Percentiles rank a stretch among this genome's conserved stretches.
These are phyloP conservation scores for Pelusios castaneus DNA, from an alignment of 2,113 vertebrate species.

Conservation along the genomic window DNA sequence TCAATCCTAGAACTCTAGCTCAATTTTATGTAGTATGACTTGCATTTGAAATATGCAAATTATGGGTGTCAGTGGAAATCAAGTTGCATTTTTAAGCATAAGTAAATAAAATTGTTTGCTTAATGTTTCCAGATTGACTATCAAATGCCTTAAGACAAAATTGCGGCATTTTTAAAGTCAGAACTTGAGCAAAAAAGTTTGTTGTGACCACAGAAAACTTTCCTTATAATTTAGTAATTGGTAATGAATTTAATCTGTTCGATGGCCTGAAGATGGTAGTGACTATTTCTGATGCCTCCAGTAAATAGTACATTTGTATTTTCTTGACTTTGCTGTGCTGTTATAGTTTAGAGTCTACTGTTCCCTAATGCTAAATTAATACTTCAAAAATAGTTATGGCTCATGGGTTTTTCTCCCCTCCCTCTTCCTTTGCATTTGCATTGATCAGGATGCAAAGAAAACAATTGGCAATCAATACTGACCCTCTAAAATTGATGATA, in stretches of 20 bases:
- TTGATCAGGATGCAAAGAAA: neutral
- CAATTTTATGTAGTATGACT: neutral
- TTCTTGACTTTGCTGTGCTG: neutral
- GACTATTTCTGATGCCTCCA: accelerated
- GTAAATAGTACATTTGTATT: accelerated
- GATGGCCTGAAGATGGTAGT: accelerated
- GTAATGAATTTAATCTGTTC: accelerated
- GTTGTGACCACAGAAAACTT: neutral
- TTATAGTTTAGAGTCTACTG: neutral
- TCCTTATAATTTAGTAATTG: accelerated
- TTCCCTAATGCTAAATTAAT: neutral
- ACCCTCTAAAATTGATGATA: neutral
- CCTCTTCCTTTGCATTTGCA: neutral
- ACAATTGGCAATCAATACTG: neutral
- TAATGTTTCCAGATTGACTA: neutral
- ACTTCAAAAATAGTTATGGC: neutral
- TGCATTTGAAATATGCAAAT: neutral
- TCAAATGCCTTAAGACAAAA: neutral
- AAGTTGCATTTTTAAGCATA: neutral
- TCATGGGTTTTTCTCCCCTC: neutral
- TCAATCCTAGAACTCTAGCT: neutral
- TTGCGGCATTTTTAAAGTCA: neutral
- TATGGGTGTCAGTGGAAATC: neutral
- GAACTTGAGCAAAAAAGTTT: neutral
- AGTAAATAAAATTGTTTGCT: neutral